phyloP scores from a whole-genome alignment of 2,113 vertebrate species.

The Gavia stellata region DNA sequence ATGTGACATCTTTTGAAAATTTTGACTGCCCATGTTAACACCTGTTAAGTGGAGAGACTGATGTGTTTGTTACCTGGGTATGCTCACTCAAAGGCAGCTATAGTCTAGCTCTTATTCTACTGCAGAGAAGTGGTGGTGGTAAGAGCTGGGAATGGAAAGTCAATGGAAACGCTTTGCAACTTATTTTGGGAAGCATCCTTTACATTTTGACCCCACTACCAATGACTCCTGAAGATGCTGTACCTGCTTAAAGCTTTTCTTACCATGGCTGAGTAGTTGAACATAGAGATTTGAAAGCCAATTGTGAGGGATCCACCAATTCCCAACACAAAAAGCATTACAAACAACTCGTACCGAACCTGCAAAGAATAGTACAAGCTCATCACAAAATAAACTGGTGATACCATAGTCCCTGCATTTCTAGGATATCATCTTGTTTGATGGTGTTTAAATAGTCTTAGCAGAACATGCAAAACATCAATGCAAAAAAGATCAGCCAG shows the following conservation, averaged over 20 bases:
- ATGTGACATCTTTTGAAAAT: background rate
- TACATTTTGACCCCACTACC: background rate
- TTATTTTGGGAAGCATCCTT: background rate
- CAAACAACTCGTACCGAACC: background rate
- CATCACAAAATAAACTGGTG: background rate
- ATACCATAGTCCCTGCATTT: background rate
- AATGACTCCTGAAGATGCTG: background rate
- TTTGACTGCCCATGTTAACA: background rate
- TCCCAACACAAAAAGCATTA: conserved; percentile 43
- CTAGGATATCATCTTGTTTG: background rate
- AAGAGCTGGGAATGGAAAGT: background rate
- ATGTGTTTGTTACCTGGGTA: background rate
- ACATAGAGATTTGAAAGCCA: conserved; percentile 66
- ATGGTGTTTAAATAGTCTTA: background rate
- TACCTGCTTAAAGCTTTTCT: conserved; percentile 1
- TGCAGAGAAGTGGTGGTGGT: background rate
- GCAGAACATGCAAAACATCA: background rate
- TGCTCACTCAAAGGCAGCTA: background rate
- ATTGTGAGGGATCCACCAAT: conserved; percentile 69
- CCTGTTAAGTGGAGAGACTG: background rate
- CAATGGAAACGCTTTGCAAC: background rate
- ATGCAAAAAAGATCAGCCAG: background rate
- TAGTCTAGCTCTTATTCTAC: background rate
- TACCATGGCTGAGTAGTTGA: conserved; percentile 66
- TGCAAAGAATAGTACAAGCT: background rate